Conservation (phyloP, 1,140 invertebrate genomes). For the Cherax quadricarinatus region DNA sequence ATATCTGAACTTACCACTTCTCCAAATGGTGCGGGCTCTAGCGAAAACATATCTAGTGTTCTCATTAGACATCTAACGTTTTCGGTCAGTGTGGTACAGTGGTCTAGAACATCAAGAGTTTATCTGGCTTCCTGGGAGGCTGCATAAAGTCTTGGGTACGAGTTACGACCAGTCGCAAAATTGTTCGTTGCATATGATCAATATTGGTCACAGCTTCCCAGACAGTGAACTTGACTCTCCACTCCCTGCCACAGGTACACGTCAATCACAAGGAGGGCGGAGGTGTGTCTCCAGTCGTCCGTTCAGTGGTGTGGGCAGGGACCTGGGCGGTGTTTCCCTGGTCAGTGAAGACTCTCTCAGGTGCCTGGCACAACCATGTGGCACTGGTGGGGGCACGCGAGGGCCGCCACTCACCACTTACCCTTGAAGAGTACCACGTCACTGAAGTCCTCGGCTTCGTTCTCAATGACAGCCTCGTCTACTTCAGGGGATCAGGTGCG, state of each 20-base stretch:
- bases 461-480: conserved; percentile 46
- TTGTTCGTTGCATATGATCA: no score
- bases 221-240: neutral
- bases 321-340: conserved; percentile 70
- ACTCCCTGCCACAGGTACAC: conserved; percentile 49
- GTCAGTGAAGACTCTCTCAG: conserved; percentile 58
- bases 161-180: no score
- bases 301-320: conserved; percentile 65
- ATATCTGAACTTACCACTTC: no score
- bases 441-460: conserved; percentile 54
- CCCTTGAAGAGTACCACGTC: conserved; percentile 66
- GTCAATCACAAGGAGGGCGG: conserved; percentile 69
- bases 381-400: conserved; percentile 63
- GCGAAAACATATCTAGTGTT: no score
- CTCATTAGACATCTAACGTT: no score
- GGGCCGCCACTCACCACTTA: conserved; percentile 65
- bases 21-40: no score
- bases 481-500: conserved; percentile 68
- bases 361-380: conserved; percentile 71
- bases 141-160: no score
- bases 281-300: conserved; percentile 68
- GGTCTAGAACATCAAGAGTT: no score
- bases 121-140: no score
- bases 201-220: no score
- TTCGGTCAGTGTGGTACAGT: no score